Evolutionary conservation across 2,113 vertebrate species (phyloP).

Genomic region (Eurypyga helias): DNA sequence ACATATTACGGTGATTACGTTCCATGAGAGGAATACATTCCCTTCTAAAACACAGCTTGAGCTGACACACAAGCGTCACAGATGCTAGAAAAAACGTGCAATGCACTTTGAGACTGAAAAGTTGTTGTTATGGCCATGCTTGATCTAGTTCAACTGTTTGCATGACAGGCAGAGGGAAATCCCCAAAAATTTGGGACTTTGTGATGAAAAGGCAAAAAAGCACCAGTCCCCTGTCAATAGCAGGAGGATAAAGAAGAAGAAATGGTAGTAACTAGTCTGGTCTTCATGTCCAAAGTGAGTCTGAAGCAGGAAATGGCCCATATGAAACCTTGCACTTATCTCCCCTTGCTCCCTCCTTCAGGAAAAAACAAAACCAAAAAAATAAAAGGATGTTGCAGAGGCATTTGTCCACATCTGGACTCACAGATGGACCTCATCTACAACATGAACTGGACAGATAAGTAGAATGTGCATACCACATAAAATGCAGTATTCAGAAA

Average conservation of each 20-base stretch:
- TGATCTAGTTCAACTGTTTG: not conserved
- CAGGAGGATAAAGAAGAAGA: not conserved
- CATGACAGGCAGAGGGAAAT: not conserved
- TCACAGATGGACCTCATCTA: conserved; percentile 9
- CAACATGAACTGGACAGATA: not conserved
- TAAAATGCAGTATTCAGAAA: not conserved
- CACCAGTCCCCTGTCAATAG: not conserved
- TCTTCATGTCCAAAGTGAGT: not conserved
- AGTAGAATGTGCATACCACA: not conserved
- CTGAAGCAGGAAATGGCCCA: not conserved
- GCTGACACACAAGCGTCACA: too few species aligned
- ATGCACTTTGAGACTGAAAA: not conserved
- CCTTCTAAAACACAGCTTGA: not conserved
- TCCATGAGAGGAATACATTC: accelerated
- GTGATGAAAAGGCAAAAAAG: not conserved
- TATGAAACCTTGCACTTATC: not conserved
- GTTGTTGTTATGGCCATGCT: not conserved
- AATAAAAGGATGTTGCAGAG: not conserved
- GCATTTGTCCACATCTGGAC: conserved; percentile 6
- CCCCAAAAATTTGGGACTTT: not conserved
- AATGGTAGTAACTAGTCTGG: not conserved
- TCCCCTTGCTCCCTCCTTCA: not conserved
- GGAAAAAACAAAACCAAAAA: too few species aligned
- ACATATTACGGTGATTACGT: accelerated
- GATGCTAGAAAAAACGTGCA: not conserved